phyloP scores from a whole-genome alignment of 2,888 invertebrate species.

The Congeria kusceri region DNA sequence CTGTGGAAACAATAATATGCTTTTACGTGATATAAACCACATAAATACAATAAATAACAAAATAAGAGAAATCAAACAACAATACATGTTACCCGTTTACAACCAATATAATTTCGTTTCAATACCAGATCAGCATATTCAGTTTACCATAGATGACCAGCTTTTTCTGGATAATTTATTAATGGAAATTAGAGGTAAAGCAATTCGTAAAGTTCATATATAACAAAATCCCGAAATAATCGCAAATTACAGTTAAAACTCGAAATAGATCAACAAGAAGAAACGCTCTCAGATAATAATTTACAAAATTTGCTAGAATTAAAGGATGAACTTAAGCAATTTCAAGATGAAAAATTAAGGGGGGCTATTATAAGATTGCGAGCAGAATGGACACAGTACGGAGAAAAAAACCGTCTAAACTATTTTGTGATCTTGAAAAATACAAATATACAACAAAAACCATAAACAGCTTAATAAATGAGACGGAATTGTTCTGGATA shows the following conservation, averaged over 20 bases:
- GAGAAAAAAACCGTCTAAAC: constrained; percentile 11
- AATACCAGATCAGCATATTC: constrained; percentile 13
- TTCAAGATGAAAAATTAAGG: constrained; percentile 17
- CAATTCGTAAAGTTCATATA: too few relatives aligned
- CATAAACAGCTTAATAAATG: constrained; percentile 1
- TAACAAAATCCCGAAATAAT: too few relatives aligned
- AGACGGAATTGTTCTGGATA: neutral
- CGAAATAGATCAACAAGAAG: too few relatives aligned
- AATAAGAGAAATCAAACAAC: constrained; percentile 16
- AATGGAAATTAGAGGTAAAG: too few relatives aligned
- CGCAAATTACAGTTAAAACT: too few relatives aligned
- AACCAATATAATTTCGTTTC: constrained; percentile 4
- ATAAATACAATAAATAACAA: constrained; percentile 11
- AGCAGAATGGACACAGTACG: constrained; percentile 5
- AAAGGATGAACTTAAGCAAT: too few relatives aligned
- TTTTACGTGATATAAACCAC: constrained; percentile 12
- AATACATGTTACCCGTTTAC: constrained; percentile 15
- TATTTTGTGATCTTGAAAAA: constrained; percentile 32
- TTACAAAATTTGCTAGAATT: too few relatives aligned
- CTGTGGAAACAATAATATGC: neutral
- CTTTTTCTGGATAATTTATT: too few relatives aligned
- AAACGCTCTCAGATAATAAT: too few relatives aligned
- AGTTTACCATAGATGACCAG: constrained; percentile 26
- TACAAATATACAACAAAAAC: neutral
- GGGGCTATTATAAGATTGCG: constrained; percentile 4